Evolutionary conservation across 2,797 vertebrate genomes (phyloP).

Genomic region (Sebastes minor): DNA sequence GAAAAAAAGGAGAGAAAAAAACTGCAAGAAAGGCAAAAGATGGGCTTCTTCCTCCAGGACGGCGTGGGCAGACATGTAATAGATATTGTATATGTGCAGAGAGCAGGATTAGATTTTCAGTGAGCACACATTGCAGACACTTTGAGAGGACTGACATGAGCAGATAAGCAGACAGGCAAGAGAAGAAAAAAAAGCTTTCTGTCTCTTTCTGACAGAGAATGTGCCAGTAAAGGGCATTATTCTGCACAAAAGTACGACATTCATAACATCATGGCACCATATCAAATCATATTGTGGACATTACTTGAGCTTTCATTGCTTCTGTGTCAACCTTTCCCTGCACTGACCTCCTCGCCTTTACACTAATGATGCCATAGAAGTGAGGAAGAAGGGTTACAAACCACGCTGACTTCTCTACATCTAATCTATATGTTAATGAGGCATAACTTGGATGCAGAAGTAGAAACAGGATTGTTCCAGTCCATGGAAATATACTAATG

Average conservation of each 20-base stretch:
- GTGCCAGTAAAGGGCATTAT: not conserved
- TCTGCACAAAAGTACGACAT: not conserved
- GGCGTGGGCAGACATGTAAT: not conserved
- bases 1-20: not conserved
- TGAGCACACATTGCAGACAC: not conserved
- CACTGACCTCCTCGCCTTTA: constrained; percentile 13
- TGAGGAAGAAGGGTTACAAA: constrained; percentile 33
- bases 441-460: constrained; percentile 28
- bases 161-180: not conserved
- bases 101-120: constrained; percentile 17
- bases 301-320: constrained; percentile 1
- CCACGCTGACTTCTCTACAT: constrained; percentile 13
- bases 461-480: not conserved
- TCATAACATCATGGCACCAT: not conserved
- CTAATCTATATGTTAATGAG: constrained; percentile 74
- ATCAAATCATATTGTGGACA: not conserved
- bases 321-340: not conserved
- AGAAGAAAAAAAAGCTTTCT: not conserved
- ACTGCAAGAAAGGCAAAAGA: not conserved
- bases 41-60: not conserved
- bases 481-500: constrained; percentile 6
- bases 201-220: not conserved
- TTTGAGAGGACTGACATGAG: not conserved
- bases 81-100: not conserved
- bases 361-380: constrained; percentile 35